A percentile compares a stretch with the other conserved stretches of the same genome.
phyloP scores from a whole-genome alignment of 2,113 vertebrate species.

The Scopus umbretta region DNA sequence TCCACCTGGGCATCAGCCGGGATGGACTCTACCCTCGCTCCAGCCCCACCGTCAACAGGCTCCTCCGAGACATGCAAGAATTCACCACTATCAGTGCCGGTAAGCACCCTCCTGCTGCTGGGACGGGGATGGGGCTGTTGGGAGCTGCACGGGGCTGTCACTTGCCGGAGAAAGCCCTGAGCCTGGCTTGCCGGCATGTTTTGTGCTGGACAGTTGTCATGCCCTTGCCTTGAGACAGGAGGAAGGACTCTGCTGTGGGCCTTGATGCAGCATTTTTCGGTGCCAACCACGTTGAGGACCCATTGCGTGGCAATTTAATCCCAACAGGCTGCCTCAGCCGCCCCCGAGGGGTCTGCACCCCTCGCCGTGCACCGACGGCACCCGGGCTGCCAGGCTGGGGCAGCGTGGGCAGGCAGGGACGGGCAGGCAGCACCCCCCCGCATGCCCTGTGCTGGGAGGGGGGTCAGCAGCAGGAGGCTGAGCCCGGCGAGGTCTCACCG shows the following conservation, averaged over 20 bases:
- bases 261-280: not conserved
- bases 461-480: not conserved
- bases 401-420: not conserved
- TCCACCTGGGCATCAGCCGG: slow-evolving; percentile 88
- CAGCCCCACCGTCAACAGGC: slow-evolving; percentile 67
- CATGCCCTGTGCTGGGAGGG: too few species aligned
- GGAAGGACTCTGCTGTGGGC: not conserved
- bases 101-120: not conserved
- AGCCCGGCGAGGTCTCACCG: not conserved
- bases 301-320: fast-evolving
- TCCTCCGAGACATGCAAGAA: slow-evolving; percentile 80
- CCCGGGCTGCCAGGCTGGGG: not conserved
- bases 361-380: fast-evolving
- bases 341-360: not conserved
- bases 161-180: fast-evolving
- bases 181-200: not conserved
- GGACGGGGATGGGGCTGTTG: too few species aligned
- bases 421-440: not conserved
- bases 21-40: slow-evolving; percentile 82
- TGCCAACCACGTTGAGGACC: not conserved
- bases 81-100: slow-evolving; percentile 78
- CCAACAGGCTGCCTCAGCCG: not conserved
- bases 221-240: not conserved
- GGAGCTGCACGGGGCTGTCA: not conserved
- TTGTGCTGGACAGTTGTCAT: not conserved